Conservation (phyloP, 2,888 invertebrate genomes). For the Plagiodera versicolora region DNA sequence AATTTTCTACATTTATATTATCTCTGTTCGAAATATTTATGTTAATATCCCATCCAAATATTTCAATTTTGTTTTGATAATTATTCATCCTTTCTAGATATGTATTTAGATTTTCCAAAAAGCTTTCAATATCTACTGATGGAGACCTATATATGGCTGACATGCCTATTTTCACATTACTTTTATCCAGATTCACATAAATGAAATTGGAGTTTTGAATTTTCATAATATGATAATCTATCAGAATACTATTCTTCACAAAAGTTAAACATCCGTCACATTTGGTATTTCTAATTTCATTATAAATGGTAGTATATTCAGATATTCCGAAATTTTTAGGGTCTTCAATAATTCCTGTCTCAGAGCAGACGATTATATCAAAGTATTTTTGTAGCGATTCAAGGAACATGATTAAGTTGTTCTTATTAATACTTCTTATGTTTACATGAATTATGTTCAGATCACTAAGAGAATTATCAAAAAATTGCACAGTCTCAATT, state of each 20-base stretch:
- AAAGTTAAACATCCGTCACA: background rate
- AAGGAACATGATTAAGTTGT: background rate
- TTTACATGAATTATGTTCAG: background rate
- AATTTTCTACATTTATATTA: background rate
- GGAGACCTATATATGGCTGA: background rate
- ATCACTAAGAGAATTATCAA: too few relatives aligned
- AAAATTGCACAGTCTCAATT: background rate
- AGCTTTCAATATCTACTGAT: slow-evolving; percentile 1
- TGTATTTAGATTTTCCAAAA: background rate
- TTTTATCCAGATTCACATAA: background rate
- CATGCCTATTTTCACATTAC: background rate
- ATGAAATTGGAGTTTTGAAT: too few relatives aligned
- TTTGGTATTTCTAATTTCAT: background rate
- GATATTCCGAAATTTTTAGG: background rate
- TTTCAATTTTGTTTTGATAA: slow-evolving; percentile 1
- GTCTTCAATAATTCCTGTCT: background rate
- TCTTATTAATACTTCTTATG: slow-evolving; percentile 1
- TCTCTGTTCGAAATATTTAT: background rate
- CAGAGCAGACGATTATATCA: background rate
- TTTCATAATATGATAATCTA: background rate
- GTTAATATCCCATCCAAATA: background rate
- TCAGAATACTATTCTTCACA: background rate
- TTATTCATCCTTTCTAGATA: background rate
- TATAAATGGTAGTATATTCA: background rate
- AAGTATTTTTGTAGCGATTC: background rate